Evolutionary conservation across 1,140 invertebrate species (phyloP).

Genomic region (Zaprionus tsacasi): DNA sequence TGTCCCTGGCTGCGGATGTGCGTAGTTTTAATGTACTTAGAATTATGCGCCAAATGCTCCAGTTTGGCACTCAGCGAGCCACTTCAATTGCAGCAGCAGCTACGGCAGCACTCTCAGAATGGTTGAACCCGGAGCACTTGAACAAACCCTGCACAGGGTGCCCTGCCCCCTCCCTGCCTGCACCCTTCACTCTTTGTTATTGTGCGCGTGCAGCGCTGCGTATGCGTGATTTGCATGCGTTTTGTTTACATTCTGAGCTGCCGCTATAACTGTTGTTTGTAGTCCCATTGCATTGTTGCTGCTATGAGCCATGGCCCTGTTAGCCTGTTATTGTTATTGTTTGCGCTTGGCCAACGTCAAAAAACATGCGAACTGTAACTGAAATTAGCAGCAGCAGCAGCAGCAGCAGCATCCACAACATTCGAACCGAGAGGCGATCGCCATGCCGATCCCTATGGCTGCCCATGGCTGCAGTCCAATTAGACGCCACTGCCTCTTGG

Average conservation of each 20-base stretch:
- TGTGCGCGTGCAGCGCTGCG: slow-evolving; percentile 76
- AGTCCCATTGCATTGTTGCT: slow-evolving; percentile 43
- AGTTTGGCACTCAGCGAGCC: slow-evolving; percentile 44
- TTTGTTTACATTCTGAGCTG: slow-evolving; percentile 64
- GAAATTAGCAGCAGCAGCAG: slow-evolving; percentile 44
- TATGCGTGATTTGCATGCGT: slow-evolving; percentile 76
- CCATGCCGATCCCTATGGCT: slow-evolving; percentile 13
- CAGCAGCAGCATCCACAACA: slow-evolving; percentile 30
- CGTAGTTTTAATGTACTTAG: slow-evolving; percentile 59
- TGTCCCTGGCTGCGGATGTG: slow-evolving; percentile 53
- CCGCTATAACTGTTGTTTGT: slow-evolving; percentile 17
- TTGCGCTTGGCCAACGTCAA: slow-evolving; percentile 68
- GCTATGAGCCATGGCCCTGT: slow-evolving; percentile 30
- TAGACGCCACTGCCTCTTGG: slow-evolving; percentile 26
- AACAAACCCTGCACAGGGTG: not conserved
- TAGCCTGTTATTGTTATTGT: slow-evolving; percentile 62
- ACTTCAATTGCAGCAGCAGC: slow-evolving; percentile 29
- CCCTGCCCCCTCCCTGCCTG: not conserved
- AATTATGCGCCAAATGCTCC: slow-evolving; percentile 74
- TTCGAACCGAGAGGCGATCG: not conserved
- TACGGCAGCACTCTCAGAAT: not conserved
- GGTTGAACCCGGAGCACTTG: slow-evolving; percentile 19
- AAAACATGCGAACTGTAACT: slow-evolving; percentile 70
- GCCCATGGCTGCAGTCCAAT: slow-evolving; percentile 22
- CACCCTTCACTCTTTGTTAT: slow-evolving; percentile 48